Base-by-base conservation (phyloP, 1,140 invertebrate species). In the Drosophila micromelanica region DNA sequence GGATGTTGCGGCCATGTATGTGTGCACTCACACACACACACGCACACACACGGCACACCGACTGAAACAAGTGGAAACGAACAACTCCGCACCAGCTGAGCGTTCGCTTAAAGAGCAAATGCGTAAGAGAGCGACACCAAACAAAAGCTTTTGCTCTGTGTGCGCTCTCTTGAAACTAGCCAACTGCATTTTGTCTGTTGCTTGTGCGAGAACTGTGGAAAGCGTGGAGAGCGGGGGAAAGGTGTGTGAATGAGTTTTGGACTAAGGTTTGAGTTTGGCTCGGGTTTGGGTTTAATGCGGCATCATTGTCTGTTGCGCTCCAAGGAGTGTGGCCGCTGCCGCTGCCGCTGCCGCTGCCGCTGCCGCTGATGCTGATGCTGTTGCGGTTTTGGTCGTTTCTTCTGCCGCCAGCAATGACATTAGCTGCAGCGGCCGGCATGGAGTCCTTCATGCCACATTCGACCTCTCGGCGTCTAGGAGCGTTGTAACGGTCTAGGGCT, bases 1-100 rank as follows among this genome's bases (percentile, higher is more conserved):
- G 84, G 84, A 89, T 89, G 84, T 84, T 87, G 84, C 69, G 84
- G 84, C 78, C 79, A 73, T 87, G 82, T 82, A 79, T 75, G 51
- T 74, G 65, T 71, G 60, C 45, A 11, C 38, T 48, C 57, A 49
- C 37, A 59, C 51, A 63, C 56, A 65, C 69, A 61, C 55, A 40
- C 45, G 46, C 30, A 45, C 27, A 43, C 43, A 38, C 46, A 17
- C 17, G 7, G 6, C 38, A 45, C 17, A 37, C 63, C 55, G 32
- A 54, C 46, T 78, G 80, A 86, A 87, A 86, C 85, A 86, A 87
- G 64, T 87, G 82, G 84, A 86, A 86, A 89, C 75, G 75, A 80
- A 78, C 56, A 72, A 68, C 57, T 32, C 42, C 51, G 70, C 67
- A 37, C 49, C 56, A 27, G 55, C 35, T 35, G 57, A 48, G 54